phyloP scores from a whole-genome alignment of 2,797 vertebrate genomes.

The Morelia viridis region DNA sequence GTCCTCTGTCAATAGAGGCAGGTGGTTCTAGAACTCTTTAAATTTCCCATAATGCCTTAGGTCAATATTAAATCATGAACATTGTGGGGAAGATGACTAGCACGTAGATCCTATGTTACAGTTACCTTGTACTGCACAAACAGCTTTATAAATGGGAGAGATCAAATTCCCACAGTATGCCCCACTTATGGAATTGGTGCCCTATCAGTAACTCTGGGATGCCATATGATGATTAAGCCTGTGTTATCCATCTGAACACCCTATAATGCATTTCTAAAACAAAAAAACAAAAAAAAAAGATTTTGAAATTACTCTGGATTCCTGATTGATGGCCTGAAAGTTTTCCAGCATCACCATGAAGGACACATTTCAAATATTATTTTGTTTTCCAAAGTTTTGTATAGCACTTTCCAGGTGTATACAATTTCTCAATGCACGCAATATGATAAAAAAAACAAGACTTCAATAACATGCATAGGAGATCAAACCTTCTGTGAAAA shows the following conservation, averaged over 20 bases:
- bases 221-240: neutral
- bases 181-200: neutral
- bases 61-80: neutral
- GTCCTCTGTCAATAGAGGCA: neutral
- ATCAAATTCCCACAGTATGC: too few relatives aligned
- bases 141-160: neutral
- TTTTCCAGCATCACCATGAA: too few relatives aligned
- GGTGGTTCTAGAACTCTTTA: neutral
- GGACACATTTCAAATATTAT: too few relatives aligned
- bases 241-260: neutral
- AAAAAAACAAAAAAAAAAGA: too few relatives aligned
- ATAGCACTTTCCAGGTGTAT: too few relatives aligned
- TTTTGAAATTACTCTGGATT: too few relatives aligned
- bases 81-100: neutral
- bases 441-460: too few relatives aligned
- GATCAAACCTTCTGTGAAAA: too few relatives aligned
- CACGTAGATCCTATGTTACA: neutral
- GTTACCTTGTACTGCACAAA: neutral
- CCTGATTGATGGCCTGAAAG: too few relatives aligned
- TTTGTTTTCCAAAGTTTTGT: too few relatives aligned
- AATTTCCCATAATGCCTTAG: neutral
- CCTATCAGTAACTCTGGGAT: neutral
- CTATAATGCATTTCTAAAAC: neutral
- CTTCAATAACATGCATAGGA: too few relatives aligned
- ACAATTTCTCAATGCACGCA: too few relatives aligned